Percentiles rank a stretch among this genome's conserved stretches.
Evolutionary conservation across 2,888 invertebrate species (phyloP).

Genomic region (Ypsolopha sequella): DNA sequence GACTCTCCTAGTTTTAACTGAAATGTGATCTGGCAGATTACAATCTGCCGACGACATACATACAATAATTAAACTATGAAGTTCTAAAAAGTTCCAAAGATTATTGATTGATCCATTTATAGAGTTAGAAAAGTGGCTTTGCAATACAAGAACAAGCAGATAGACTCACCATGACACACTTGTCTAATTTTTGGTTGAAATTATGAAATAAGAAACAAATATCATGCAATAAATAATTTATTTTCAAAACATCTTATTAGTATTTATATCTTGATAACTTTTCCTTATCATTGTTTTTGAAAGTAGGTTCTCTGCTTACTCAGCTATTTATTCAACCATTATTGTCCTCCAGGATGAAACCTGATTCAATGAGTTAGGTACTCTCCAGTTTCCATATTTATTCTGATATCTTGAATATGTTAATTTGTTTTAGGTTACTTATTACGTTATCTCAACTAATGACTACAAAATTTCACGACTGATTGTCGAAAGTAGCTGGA

Average conservation of each 20-base stretch:
- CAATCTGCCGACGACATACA: no score
- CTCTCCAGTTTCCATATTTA: conserved; percentile 22
- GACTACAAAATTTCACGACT: conserved; percentile 4
- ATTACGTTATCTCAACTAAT: background rate
- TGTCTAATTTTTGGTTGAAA: background rate
- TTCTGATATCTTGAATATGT: background rate
- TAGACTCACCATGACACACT: no score
- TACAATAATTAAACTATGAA: no score
- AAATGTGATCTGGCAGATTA: no score
- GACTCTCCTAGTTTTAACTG: no score
- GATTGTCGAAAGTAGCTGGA: no score
- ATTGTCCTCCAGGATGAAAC: conserved; percentile 66
- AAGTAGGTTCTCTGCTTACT: conserved; percentile 54
- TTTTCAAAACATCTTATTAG: conserved; percentile 55
- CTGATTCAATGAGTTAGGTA: conserved; percentile 37
- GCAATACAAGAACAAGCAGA: no score
- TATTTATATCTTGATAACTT: conserved; percentile 43
- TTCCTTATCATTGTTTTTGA: conserved; percentile 49
- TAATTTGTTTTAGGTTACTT: no score
- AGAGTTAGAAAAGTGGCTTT: no score
- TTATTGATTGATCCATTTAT: no score
- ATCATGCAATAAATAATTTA: conserved; percentile 66
- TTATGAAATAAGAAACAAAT: conserved; percentile 18
- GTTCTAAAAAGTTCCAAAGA: no score
- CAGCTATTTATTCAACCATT: conserved; percentile 59